Evolutionary conservation across 2,113 vertebrate species (phyloP), one percentile per base, ranked within the genome.

Genomic region (Callionymus lyra): DNA sequence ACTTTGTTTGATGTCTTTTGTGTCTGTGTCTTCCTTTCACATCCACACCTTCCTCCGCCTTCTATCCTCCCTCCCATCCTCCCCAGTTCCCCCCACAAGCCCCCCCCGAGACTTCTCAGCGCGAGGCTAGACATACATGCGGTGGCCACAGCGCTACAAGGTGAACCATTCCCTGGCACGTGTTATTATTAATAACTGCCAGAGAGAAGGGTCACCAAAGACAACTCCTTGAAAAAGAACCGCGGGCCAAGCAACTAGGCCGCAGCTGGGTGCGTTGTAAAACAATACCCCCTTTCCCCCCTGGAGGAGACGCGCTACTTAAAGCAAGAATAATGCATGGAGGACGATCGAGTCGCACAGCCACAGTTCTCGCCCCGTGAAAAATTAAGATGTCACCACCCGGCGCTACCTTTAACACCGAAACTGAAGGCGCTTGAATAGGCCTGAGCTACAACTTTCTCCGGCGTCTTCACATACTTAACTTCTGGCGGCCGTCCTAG

Each of bases 111-210:
- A 54, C 34, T 35, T 34, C 38, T 39, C 47, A 38, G 56, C 57
- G 42, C 45, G 47, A 70, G 56, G 56, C 47, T 38, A 44, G 57
- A 70, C 58, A 58, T 53, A 51, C 54, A 63, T 10, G 34, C 44
- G 52, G 38, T 47, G 31, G 56, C 67, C 59, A 48, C 63, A 64
- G 58, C 49, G 50, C 63, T 76, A 77, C 80, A 81, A 84, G 79
- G 80, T 84, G 80, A 85, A 82, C 75, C 72, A 74, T 72, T 81
- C 76, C 72, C 74, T 34, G 39, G 72, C 65, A 75, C 27, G 50
- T 55, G 71, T 85, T 82, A 79, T 83, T 85, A 84, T 85, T 83
- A 83, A 84, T 82, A 83, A 82, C 79, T 81, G 77, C 73, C 80
- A 82, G 67, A 61, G 65, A 70, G 74, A 70, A 54, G 77, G 80